phyloP scores from a whole-genome alignment of 1,140 invertebrate genomes.

The Neodiprion fabricii region DNA sequence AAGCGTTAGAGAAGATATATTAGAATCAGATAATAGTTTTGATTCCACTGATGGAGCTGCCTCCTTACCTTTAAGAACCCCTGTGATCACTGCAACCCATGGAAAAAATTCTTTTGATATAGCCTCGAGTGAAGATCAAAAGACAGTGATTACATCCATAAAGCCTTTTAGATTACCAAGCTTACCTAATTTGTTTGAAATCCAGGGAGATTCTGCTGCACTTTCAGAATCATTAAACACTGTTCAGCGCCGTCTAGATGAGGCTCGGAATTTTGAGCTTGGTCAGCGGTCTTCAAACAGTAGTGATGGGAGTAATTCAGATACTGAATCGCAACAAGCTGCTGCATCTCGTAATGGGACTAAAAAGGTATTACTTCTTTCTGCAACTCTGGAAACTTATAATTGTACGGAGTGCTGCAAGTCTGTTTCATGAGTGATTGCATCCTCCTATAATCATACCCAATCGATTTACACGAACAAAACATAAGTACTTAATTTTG shows the following conservation, averaged over 20 bases:
- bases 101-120: not conserved
- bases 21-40: not conserved
- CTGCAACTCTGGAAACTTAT: not conserved
- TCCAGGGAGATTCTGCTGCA: conserved; percentile 46
- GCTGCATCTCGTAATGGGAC: conserved; percentile 37
- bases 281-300: conserved; percentile 50
- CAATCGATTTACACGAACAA: not conserved
- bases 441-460: conserved; percentile 1
- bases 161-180: conserved; percentile 45
- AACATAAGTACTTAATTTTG: not conserved
- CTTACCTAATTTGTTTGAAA: conserved; percentile 48
- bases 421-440: not conserved
- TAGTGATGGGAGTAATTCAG: conserved; percentile 57
- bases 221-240: conserved; percentile 37
- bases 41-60: conserved; percentile 11
- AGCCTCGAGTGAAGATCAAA: not conserved
- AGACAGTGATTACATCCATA: not conserved
- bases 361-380: conserved; percentile 38
- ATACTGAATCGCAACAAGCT: conserved; percentile 52
- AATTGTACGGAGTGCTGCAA: not conserved
- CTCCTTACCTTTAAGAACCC: conserved; percentile 1
- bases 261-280: conserved; percentile 39
- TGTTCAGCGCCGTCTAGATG: conserved; percentile 38
- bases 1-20: not conserved
- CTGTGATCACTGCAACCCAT: not conserved